These are phyloP conservation scores for Lordiphosa stackelbergi DNA, from an alignment of 1,140 invertebrate genomes.

Conservation along the genomic window DNA sequence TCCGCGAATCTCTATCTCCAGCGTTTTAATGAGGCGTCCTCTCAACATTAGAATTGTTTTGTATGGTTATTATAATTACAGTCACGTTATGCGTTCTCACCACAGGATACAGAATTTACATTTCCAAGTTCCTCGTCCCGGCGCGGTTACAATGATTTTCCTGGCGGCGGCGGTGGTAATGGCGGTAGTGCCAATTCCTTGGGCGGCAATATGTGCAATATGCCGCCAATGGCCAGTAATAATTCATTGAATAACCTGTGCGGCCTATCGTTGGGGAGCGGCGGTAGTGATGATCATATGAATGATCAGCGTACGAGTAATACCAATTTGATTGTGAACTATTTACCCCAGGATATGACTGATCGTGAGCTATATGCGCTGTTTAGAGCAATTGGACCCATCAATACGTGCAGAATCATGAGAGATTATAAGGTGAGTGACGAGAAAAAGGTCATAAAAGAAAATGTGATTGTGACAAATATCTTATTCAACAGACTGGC, in stretches of 20 bases:
- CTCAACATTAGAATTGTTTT: conserved; percentile 72
- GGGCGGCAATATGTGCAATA: conserved; percentile 66
- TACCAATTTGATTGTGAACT: conserved; percentile 96
- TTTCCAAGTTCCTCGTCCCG: conserved; percentile 74
- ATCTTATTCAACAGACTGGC: conserved; percentile 90
- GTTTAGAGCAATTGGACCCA: conserved; percentile 90
- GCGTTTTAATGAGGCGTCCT: conserved; percentile 54
- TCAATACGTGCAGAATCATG: conserved; percentile 94
- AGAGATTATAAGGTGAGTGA: conserved; percentile 84
- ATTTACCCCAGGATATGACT: conserved; percentile 94
- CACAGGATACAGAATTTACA: conserved; percentile 77
- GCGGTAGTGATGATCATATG: conserved; percentile 58
- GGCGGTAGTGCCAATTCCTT: conserved; percentile 64
- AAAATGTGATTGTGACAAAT: too few relatives aligned
- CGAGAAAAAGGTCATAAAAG: too few relatives aligned
- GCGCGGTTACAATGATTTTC: conserved; percentile 70
- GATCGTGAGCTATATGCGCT: conserved; percentile 93
- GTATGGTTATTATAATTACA: conserved; percentile 75
- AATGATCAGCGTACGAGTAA: conserved; percentile 63
- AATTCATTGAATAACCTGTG: conserved; percentile 71
- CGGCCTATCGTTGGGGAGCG: conserved; percentile 60
- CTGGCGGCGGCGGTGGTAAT: conserved; percentile 60
- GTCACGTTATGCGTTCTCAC: conserved; percentile 78
- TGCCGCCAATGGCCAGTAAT: conserved; percentile 70
- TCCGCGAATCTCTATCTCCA: not conserved